A percentile compares a stretch with the other conserved stretches of the same genome.
These are phyloP conservation scores for Procambarus clarkii DNA, from an alignment of 1,140 invertebrate species.

Conservation along the genomic window DNA sequence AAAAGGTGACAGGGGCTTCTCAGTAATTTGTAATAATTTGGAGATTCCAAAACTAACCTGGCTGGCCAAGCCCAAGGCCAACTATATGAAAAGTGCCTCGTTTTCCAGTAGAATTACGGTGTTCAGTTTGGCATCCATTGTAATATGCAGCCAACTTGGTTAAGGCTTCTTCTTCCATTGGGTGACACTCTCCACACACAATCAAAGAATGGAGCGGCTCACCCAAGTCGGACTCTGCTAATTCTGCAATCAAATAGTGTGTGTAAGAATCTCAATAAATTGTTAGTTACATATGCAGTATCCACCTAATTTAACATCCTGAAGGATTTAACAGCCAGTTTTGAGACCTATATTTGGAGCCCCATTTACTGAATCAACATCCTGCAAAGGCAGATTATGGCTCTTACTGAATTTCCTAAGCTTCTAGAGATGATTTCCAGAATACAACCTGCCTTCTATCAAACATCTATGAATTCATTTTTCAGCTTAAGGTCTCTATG, in stretches of 20 bases:
- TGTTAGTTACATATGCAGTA: too few species aligned
- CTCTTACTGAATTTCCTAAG: too few species aligned
- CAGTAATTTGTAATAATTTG: neutral
- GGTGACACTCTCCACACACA: constrained; percentile 89
- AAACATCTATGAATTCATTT: too few species aligned
- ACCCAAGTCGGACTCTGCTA: constrained; percentile 86
- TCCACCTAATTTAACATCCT: too few species aligned
- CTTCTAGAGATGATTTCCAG: too few species aligned
- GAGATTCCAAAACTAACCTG: constrained; percentile 78
- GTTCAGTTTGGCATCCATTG: constrained; percentile 1
- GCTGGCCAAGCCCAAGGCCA: constrained; percentile 96
- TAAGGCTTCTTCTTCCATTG: constrained; percentile 85
- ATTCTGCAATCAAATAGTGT: constrained; percentile 76
- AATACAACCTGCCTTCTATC: too few species aligned
- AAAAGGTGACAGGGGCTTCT: neutral
- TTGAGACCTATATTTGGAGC: too few species aligned
- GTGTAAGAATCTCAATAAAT: too few species aligned
- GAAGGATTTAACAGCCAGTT: too few species aligned
- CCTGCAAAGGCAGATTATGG: too few species aligned
- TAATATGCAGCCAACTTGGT: constrained; percentile 38
- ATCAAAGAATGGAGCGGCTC: constrained; percentile 94
- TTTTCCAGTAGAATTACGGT: neutral
- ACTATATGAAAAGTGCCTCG: constrained; percentile 93
- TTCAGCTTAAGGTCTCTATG: too few species aligned
- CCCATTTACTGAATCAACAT: too few species aligned